These are phyloP conservation scores for Falcaria lacertinaria DNA, from an alignment of 2,888 invertebrate species.

Conservation along the genomic window DNA sequence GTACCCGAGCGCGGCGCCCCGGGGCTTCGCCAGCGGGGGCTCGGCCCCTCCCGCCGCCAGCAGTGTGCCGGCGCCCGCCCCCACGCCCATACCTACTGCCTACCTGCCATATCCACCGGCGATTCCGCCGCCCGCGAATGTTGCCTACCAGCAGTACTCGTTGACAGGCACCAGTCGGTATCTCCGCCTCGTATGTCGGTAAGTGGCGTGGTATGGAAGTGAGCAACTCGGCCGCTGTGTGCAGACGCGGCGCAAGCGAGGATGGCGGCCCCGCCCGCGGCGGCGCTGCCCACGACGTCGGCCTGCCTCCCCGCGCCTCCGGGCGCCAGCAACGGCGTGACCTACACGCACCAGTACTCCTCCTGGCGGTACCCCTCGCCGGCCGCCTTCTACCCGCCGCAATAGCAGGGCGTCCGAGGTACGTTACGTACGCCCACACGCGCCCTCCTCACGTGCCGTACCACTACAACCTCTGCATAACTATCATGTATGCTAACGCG, in stretches of 20 bases:
- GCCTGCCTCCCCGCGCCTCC: neutral
- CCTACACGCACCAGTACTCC: neutral
- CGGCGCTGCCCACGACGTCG: neutral
- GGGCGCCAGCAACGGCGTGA: too few relatives aligned
- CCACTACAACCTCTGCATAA: too few relatives aligned
- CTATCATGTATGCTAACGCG: too few relatives aligned
- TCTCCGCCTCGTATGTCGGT: neutral
- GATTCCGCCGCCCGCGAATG: conserved; percentile 21
- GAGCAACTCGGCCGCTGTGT: neutral
- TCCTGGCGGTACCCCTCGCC: conserved; percentile 1
- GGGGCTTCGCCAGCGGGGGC: neutral
- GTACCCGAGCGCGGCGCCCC: neutral
- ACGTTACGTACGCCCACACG: too few relatives aligned
- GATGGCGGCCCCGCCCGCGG: neutral
- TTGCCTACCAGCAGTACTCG: conserved; percentile 12
- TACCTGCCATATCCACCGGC: conserved; percentile 21
- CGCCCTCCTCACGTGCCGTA: too few relatives aligned
- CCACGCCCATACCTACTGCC: conserved; percentile 2
- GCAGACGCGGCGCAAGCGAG: neutral
- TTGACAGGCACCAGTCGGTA: neutral
- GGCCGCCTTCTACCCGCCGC: conserved; percentile 6
- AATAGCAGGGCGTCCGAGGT: neutral
- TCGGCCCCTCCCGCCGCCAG: neutral
- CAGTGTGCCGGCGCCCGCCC: conserved; percentile 7
- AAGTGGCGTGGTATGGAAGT: too few relatives aligned